Evolutionary conservation across 2,113 vertebrate genomes (phyloP), one percentile per base, ranked within the genome.

Genomic region (Menidia beryllina): DNA sequence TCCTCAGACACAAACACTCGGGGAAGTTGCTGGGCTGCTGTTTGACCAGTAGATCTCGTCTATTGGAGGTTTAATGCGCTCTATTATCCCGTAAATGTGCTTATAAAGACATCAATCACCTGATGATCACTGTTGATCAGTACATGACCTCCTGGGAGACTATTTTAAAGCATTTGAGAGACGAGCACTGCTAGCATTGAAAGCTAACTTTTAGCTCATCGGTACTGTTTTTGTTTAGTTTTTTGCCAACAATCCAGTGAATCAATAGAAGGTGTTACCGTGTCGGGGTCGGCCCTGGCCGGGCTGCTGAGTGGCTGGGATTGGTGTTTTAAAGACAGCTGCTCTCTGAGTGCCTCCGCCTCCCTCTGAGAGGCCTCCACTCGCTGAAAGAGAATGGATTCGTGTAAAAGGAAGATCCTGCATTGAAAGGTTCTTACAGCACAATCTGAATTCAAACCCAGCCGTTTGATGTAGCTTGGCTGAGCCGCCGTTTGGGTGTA

Each of bases 281-380:
- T 94, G 84, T 98, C 94, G 21, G 95, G 93, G 72, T 95, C 94
- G 84, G 95, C 96, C 90, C 96, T 95, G 92, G 94, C 93, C 73
- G 96, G 96, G 0, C 95, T 95, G 75, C 93, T 93, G 72, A 94
- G 94, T 51, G 95, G 96, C 79, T 96, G 94, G 89, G 96, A 96
- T 94, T 95, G 96, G 94, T 95, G 95, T 75, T 93, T 94, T n/a
- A 95, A 96, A 0, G 94, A 95, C 89, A 98, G 94, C 92, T 97
- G 97, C 87, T 98, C 97, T 90, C 93, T 91, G 84, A 98, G 93
- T 82, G 95, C 91, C 89, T 96, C 95, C 13, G 94, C 94, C 87
- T 99, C 97, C 88, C 98, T 95, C 90, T 98, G 95, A 47, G 96
- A 95, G 70, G 95, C 94, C 86, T 99, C 98, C 88, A 95, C 97